Evolutionary conservation across 2,797 vertebrate species (phyloP).

Genomic region (Gymnopithys bicolor): DNA sequence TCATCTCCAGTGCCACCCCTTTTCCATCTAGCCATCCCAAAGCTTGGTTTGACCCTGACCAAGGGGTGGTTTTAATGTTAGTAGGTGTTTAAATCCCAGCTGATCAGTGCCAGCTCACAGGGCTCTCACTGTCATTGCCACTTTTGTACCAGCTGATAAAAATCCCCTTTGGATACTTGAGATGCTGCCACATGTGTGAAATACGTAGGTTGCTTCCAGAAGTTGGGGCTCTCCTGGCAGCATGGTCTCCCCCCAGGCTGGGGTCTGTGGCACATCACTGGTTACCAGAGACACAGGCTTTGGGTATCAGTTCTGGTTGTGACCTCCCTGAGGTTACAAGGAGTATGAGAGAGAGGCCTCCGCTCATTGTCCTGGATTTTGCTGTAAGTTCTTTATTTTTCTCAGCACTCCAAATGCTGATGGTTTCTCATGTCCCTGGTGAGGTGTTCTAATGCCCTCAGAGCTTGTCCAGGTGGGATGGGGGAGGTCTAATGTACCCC

Average conservation of each 20-base stretch:
- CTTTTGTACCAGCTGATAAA: neutral
- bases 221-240: neutral
- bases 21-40: neutral
- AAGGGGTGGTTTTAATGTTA: neutral
- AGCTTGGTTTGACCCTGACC: neutral
- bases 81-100: neutral
- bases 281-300: neutral
- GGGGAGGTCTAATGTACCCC: rapidly evolving
- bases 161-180: neutral
- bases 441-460: neutral
- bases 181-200: neutral
- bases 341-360: neutral
- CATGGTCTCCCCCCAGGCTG: neutral
- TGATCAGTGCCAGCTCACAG: neutral
- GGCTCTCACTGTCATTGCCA: neutral
- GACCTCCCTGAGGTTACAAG: neutral
- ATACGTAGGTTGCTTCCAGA: neutral
- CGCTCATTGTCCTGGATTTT: neutral
- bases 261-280: neutral
- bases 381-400: neutral
- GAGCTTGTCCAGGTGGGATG: neutral
- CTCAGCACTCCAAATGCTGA: neutral
- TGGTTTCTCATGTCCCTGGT: neutral
- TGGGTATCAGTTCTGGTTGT: neutral
- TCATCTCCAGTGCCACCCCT: rapidly evolving